These are phyloP conservation scores for Nomada lathburiana DNA, from an alignment of 2,888 invertebrate genomes.

Conservation along the genomic window DNA sequence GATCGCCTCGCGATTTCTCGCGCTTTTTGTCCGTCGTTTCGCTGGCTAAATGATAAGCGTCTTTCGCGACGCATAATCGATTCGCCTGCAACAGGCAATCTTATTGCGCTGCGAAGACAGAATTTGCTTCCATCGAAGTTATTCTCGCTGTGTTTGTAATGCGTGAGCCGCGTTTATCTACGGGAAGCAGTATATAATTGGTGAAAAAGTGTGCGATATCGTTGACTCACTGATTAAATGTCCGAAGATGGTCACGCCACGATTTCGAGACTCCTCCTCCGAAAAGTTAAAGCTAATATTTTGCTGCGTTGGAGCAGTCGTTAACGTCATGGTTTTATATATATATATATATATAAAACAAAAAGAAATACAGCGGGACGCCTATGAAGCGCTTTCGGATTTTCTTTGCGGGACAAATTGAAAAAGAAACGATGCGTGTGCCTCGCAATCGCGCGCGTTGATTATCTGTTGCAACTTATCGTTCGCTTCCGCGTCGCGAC, in stretches of 20 bases:
- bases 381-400: background rate
- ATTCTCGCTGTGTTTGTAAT: background rate
- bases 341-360: too few relatives aligned
- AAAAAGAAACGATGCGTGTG: background rate
- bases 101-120: slow-evolving; percentile 19
- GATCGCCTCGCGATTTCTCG: slow-evolving; percentile 54
- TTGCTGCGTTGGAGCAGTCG: background rate
- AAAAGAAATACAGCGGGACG: background rate
- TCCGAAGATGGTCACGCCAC: background rate
- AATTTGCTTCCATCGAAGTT: background rate
- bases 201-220: background rate
- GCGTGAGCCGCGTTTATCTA: slow-evolving; percentile 24
- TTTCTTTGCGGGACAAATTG: background rate
- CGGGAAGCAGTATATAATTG: slow-evolving; percentile 6
- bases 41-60: slow-evolving; percentile 25
- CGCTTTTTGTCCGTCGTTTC: slow-evolving; percentile 43
- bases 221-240: slow-evolving; percentile 28
- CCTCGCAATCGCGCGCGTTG: background rate
- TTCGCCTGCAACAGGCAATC: background rate
- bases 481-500: background rate
- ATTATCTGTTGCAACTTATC: background rate
- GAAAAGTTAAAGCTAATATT: slow-evolving; percentile 22
- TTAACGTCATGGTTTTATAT: background rate
- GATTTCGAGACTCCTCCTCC: slow-evolving; percentile 8
- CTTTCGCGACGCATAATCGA: slow-evolving; percentile 18